These are phyloP conservation scores for Anguilla japonica DNA, from an alignment of 2,113 vertebrate species.

Conservation along the genomic window DNA sequence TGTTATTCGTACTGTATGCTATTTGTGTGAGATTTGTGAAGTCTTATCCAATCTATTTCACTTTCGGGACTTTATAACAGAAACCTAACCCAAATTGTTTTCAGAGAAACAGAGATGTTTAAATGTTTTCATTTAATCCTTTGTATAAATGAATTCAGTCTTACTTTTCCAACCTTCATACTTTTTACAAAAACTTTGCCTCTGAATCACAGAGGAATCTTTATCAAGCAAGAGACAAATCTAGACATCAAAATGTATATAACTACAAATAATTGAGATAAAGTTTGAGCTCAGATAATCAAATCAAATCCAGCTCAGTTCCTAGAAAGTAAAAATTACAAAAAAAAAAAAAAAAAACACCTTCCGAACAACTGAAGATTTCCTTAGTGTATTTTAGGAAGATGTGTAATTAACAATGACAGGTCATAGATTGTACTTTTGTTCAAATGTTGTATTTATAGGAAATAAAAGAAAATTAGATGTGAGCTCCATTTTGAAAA, in stretches of 20 bases:
- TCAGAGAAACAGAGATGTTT: background rate
- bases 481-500: background rate
- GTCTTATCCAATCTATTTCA: background rate
- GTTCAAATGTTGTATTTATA: background rate
- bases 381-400: background rate
- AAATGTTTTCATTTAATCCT: conserved; percentile 11
- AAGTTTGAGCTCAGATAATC: background rate
- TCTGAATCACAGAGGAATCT: background rate
- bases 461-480: background rate
- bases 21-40: conserved; percentile 1
- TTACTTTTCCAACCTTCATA: background rate
- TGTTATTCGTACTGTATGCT: background rate
- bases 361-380: background rate
- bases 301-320: background rate
- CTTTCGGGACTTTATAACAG: background rate
- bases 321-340: background rate
- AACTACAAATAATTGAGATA: background rate
- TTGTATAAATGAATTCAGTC: conserved; percentile 4
- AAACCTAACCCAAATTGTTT: background rate
- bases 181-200: background rate
- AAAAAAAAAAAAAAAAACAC: background rate
- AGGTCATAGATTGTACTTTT: background rate
- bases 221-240: background rate
- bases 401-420: background rate
- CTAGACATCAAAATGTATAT: background rate